phyloP scores from a whole-genome alignment of 2,797 vertebrate species.

The Amniataba percoides region DNA sequence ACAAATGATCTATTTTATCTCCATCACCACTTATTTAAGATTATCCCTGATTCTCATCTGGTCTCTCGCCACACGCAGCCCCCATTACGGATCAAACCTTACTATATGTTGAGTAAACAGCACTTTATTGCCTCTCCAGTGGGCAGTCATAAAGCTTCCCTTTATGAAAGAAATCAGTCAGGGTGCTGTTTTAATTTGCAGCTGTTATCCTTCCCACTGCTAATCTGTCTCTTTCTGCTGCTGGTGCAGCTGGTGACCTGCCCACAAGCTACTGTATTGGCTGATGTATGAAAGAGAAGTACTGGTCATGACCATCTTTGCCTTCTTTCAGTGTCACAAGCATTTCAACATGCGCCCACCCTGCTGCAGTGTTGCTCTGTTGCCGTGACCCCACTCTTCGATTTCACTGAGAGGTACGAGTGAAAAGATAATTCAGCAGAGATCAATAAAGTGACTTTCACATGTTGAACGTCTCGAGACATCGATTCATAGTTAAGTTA shows the following conservation, averaged over 20 bases:
- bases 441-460: slow-evolving; percentile 9
- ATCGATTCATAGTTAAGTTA: no score
- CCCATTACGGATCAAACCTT: slow-evolving; percentile 12
- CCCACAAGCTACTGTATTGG: slow-evolving; percentile 23
- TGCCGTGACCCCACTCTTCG: slow-evolving; percentile 8
- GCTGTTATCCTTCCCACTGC: slow-evolving; percentile 61
- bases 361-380: background rate
- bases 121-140: slow-evolving; percentile 35
- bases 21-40: slow-evolving; percentile 14
- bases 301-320: background rate
- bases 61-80: background rate
- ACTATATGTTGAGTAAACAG: slow-evolving; percentile 44
- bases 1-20: slow-evolving; percentile 18
- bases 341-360: slow-evolving; percentile 8
- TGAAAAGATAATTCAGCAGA: slow-evolving; percentile 9
- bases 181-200: slow-evolving; percentile 66
- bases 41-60: slow-evolving; percentile 10
- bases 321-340: background rate
- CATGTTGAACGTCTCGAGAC: background rate
- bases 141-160: slow-evolving; percentile 20
- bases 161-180: slow-evolving; percentile 72
- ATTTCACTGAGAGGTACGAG: slow-evolving; percentile 1
- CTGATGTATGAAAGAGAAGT: slow-evolving; percentile 23
- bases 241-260: slow-evolving; percentile 59
- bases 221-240: slow-evolving; percentile 60